Conservation (phyloP, 2,888 invertebrate species). For the Epinotia brunnichana region DNA sequence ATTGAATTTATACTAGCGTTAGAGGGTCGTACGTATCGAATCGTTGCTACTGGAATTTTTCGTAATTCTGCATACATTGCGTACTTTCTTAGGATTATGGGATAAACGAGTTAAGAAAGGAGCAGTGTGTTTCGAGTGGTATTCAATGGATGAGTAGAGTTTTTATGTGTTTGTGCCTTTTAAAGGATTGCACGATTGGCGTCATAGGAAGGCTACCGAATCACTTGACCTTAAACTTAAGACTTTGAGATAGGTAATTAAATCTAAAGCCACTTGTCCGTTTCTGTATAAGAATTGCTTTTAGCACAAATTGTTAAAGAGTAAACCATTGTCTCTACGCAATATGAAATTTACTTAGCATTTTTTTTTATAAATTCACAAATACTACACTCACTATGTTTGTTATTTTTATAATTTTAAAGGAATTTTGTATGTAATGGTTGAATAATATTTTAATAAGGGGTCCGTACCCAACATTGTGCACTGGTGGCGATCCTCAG, state of each 20-base stretch:
- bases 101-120: background rate
- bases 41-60: constrained; percentile 59
- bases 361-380: too few relatives aligned
- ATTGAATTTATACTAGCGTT: constrained; percentile 76
- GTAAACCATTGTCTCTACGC: too few relatives aligned
- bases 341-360: too few relatives aligned
- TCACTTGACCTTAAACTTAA: constrained; percentile 17
- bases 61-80: constrained; percentile 49
- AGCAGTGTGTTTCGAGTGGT: constrained; percentile 16
- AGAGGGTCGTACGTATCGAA: constrained; percentile 51
- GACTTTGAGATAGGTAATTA: background rate
- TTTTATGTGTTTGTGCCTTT: constrained; percentile 28
- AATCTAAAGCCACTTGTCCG: background rate
- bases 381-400: too few relatives aligned
- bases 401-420: too few relatives aligned
- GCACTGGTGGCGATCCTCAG: too few relatives aligned
- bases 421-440: too few relatives aligned
- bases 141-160: constrained; percentile 6
- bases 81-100: background rate
- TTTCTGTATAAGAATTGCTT: background rate
- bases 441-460: too few relatives aligned
- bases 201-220: constrained; percentile 15
- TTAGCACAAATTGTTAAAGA: background rate
- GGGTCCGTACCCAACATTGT: too few relatives aligned
- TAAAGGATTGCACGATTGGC: constrained; percentile 31